These are phyloP conservation scores for Bovichtus diacanthus DNA, from an alignment of 2,797 vertebrate species.

Conservation along the genomic window DNA sequence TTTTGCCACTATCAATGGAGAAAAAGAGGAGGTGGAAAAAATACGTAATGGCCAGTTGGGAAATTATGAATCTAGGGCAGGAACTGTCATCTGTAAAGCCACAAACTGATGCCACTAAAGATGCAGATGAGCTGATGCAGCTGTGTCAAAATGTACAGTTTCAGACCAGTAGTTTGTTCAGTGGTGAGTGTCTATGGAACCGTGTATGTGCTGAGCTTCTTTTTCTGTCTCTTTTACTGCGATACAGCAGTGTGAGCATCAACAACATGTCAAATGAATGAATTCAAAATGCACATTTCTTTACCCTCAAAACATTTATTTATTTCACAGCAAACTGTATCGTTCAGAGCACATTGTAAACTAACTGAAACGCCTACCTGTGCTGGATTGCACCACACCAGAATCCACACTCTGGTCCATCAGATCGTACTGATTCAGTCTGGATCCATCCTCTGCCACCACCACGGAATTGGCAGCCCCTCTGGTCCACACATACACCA, in stretches of 20 bases:
- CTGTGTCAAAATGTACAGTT: constrained; percentile 30
- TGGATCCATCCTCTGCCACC: constrained; percentile 97
- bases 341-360: neutral
- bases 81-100: constrained; percentile 48
- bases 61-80: constrained; percentile 75
- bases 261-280: neutral
- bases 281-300: neutral
- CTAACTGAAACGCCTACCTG: constrained; percentile 86
- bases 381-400: constrained; percentile 97
- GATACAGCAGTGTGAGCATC: neutral
- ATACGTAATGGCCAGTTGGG: constrained; percentile 48
- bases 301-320: neutral
- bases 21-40: constrained; percentile 46
- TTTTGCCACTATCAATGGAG: constrained; percentile 68
- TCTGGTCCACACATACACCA: constrained; percentile 96
- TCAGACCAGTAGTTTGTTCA: neutral
- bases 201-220: neutral
- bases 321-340: neutral
- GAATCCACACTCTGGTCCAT: constrained; percentile 97
- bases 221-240: neutral
- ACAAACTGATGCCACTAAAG: constrained; percentile 36
- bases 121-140: constrained; percentile 35
- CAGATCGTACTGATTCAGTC: constrained; percentile 97
- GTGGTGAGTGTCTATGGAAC: neutral
- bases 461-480: constrained; percentile 95